phyloP scores from a whole-genome alignment of 53 echinoderm and acorn worm genomes.

The Temnopleurus reevesii region DNA sequence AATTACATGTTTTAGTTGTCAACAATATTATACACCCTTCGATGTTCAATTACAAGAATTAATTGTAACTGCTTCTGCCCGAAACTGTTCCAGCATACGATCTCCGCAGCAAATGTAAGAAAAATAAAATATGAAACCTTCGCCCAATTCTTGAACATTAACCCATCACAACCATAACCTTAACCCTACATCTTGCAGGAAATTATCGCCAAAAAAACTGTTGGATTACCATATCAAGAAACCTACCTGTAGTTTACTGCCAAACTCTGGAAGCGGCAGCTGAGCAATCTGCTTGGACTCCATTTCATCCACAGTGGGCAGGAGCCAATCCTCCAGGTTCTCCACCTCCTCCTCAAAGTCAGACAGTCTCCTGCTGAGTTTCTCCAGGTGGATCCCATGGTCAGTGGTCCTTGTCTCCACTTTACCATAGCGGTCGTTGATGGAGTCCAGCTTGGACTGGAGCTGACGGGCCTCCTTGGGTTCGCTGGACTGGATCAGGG shows the following conservation, averaged over 20 bases:
- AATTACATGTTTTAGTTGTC: no score
- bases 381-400: conserved; percentile 83
- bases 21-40: no score
- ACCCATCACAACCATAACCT: no score
- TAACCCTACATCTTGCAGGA: no score
- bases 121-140: no score
- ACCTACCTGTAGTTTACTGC: conserved; percentile 72
- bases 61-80: no score
- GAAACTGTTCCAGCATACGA: no score
- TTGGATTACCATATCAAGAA: no score
- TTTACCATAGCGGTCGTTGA: conserved; percentile 77
- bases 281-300: conserved; percentile 81
- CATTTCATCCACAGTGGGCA: conserved; percentile 81
- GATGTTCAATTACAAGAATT: no score
- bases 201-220: no score
- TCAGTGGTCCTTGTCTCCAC: conserved; percentile 58
- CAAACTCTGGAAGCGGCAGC: conserved; percentile 80
- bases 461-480: conserved; percentile 87
- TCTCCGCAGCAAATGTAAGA: no score
- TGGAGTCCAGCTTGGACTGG: conserved; percentile 79
- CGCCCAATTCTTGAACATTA: no score
- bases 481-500: conserved; percentile 80
- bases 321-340: conserved; percentile 93
- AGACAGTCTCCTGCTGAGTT: conserved; percentile 63
- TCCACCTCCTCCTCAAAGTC: conserved; percentile 92